A percentile compares a stretch with the other conserved stretches of the same genome.
phyloP scores from a whole-genome alignment of 2,888 invertebrate genomes.

The Synanthedon vespiformis region DNA sequence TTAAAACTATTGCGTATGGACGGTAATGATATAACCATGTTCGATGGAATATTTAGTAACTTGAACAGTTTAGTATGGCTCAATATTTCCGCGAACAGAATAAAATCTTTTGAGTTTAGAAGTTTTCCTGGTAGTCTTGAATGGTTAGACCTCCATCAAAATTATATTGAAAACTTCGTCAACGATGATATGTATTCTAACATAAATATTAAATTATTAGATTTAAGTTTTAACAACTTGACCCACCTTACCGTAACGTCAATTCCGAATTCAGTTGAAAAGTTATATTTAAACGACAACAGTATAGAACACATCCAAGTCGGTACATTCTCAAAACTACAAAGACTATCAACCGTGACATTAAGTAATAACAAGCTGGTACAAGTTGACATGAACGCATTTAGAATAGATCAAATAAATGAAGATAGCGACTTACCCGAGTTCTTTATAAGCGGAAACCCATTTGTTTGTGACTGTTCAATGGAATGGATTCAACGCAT shows the following conservation, averaged over 20 bases:
- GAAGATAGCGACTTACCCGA: constrained; percentile 79
- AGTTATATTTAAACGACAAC: constrained; percentile 81
- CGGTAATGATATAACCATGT: constrained; percentile 80
- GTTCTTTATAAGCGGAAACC: constrained; percentile 86
- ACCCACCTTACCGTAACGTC: constrained; percentile 75
- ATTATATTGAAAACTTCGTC: constrained; percentile 75
- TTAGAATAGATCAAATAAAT: constrained; percentile 76
- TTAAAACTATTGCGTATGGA: constrained; percentile 81
- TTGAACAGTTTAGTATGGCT: constrained; percentile 80
- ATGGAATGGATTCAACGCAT: constrained; percentile 89
- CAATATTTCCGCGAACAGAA: constrained; percentile 83
- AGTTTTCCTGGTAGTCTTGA: constrained; percentile 79
- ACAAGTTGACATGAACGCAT: constrained; percentile 79
- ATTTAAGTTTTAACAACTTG: constrained; percentile 80
- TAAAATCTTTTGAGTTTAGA: constrained; percentile 81
- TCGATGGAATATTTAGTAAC: constrained; percentile 78
- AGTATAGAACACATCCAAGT: constrained; percentile 76
- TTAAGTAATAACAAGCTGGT: constrained; percentile 80
- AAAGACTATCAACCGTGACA: constrained; percentile 78
- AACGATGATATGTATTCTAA: constrained; percentile 67
- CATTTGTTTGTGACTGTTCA: constrained; percentile 87
- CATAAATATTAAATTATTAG: constrained; percentile 77
- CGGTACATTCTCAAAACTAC: constrained; percentile 78
- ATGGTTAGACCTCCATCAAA: constrained; percentile 84
- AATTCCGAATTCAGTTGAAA: constrained; percentile 79